A percentile compares a stretch with the other conserved stretches of the same genome.
Evolutionary conservation across 2,888 invertebrate species (phyloP).

Genomic region (Morpho deidamia): DNA sequence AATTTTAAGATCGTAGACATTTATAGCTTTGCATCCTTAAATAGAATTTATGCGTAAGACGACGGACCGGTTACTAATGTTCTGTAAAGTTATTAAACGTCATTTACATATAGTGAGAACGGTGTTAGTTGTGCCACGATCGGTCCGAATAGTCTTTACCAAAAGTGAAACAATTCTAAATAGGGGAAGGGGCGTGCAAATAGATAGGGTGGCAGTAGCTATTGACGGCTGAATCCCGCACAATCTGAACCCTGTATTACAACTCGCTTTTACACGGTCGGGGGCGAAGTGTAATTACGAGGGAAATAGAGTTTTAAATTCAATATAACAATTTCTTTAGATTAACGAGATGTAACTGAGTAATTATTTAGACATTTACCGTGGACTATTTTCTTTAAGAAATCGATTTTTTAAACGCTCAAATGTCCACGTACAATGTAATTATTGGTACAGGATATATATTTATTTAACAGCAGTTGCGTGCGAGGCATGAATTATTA

Average conservation of each 20-base stretch:
- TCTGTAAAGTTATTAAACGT: slow-evolving; percentile 52
- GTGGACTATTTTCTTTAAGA: not conserved
- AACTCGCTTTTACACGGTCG: slow-evolving; percentile 38
- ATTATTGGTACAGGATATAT: slow-evolving; percentile 19
- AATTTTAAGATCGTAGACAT: slow-evolving; percentile 52
- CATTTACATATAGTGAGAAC: slow-evolving; percentile 64
- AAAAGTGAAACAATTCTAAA: slow-evolving; percentile 72
- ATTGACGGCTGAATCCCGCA: slow-evolving; percentile 50
- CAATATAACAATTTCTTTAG: slow-evolving; percentile 10
- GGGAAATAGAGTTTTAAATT: slow-evolving; percentile 22
- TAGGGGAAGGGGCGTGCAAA: slow-evolving; percentile 59
- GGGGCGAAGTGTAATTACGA: slow-evolving; percentile 20
- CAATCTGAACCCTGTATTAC: slow-evolving; percentile 51
- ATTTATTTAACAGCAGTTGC: slow-evolving; percentile 23
- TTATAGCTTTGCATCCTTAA: slow-evolving; percentile 13
- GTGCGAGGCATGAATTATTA: slow-evolving; percentile 21
- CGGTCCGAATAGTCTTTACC: slow-evolving; percentile 52
- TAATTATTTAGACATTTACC: not conserved
- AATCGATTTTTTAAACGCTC: not conserved
- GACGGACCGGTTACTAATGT: slow-evolving; percentile 1
- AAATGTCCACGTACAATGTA: slow-evolving; percentile 15
- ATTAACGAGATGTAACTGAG: slow-evolving; percentile 5
- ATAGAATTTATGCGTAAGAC: slow-evolving; percentile 9
- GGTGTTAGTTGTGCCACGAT: slow-evolving; percentile 62
- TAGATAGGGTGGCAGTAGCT: slow-evolving; percentile 50